Conservation (phyloP, 2,888 invertebrate genomes). For the Ectemnius cavifrons region DNA sequence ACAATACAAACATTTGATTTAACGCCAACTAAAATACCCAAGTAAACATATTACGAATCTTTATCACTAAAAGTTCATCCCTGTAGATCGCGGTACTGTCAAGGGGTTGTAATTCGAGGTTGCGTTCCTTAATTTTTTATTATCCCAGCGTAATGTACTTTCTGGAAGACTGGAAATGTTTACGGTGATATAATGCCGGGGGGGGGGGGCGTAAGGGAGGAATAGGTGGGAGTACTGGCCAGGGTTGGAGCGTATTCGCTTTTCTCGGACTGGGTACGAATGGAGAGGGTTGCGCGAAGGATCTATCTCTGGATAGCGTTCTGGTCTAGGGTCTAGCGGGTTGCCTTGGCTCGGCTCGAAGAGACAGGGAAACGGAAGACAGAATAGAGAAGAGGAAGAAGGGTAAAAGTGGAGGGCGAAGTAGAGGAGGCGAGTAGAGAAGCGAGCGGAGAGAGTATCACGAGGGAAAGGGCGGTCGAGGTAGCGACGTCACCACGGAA, state of each 20-base stretch:
- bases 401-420: slow-evolving; percentile 48
- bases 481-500: slow-evolving; percentile 79
- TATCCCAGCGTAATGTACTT: slow-evolving; percentile 27
- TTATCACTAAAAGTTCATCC: too few species aligned
- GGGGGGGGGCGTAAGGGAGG: too few species aligned
- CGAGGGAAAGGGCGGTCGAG: slow-evolving; percentile 64
- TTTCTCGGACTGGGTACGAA: slow-evolving; percentile 27
- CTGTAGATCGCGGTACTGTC: too few species aligned
- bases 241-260: slow-evolving; percentile 25
- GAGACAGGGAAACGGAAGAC: too few species aligned
- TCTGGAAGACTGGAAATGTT: slow-evolving; percentile 35
- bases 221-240: too few species aligned
- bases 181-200: slow-evolving; percentile 49
- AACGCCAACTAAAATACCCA: too few species aligned
- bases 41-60: too few species aligned
- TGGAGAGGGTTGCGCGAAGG: slow-evolving; percentile 40
- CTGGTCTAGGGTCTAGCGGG: slow-evolving; percentile 59
- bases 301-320: slow-evolving; percentile 65
- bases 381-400: slow-evolving; percentile 70
- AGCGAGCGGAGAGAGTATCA: slow-evolving; percentile 24
- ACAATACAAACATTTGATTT: too few species aligned
- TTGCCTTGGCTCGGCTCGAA: slow-evolving; percentile 43
- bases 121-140: slow-evolving; percentile 49
- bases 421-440: slow-evolving; percentile 38
- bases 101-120: background rate